These are phyloP conservation scores for Drosophila tropicalis DNA, from an alignment of 1,140 invertebrate species.

Conservation along the genomic window DNA sequence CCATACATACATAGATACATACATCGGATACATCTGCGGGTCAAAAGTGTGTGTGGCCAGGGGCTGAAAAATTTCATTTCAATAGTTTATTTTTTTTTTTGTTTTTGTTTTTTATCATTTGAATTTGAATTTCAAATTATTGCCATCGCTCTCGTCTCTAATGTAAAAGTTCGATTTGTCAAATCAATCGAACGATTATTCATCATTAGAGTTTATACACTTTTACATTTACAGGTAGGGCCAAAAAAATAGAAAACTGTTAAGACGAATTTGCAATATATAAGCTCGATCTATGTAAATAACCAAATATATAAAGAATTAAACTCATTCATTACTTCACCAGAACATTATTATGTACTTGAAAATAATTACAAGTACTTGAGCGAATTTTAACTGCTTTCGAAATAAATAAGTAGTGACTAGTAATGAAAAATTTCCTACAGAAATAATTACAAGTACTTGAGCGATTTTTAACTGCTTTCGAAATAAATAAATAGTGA, in stretches of 20 bases:
- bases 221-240: not conserved
- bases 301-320: no score
- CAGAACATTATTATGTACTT: no score
- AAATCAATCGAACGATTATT: slow-evolving; percentile 54
- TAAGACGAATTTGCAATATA: not conserved
- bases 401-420: no score
- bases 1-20: slow-evolving; percentile 15
- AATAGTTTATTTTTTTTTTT: slow-evolving; percentile 35
- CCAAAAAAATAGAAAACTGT: not conserved
- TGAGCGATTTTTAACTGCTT: no score
- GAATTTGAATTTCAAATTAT: slow-evolving; percentile 69
- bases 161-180: slow-evolving; percentile 66
- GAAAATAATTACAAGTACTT: no score
- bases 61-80: slow-evolving; percentile 46
- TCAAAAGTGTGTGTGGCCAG: slow-evolving; percentile 45
- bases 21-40: slow-evolving; percentile 33
- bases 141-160: slow-evolving; percentile 40
- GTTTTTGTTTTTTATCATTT: not conserved
- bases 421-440: no score
- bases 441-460: no score
- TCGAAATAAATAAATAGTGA: no score
- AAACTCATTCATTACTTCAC: no score
- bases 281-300: no score
- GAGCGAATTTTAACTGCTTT: no score
- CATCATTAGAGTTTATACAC: slow-evolving; percentile 42